Conservation (phyloP, 2,888 invertebrate species). For the Abrostola tripartita region DNA sequence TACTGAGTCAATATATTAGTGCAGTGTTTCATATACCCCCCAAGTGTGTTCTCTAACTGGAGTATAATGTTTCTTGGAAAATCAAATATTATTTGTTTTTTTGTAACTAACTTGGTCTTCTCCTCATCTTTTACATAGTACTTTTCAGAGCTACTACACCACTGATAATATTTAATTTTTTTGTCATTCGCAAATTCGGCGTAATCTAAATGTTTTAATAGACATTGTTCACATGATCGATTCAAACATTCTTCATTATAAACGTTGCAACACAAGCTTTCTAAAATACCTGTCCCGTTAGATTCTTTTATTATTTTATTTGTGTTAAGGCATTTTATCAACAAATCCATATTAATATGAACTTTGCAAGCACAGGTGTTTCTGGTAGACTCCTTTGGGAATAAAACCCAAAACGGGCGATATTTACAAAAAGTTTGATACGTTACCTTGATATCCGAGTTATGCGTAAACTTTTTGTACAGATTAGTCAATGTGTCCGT, state of each 20-base stretch:
- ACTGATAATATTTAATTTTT: conserved; percentile 9
- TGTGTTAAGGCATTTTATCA: conserved; percentile 1
- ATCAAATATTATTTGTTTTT: conserved; percentile 2
- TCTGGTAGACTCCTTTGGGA: conserved; percentile 11
- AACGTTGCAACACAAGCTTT: conserved; percentile 5
- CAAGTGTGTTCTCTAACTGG: conserved; percentile 6
- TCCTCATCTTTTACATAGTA: conserved; percentile 7
- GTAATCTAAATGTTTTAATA: background rate
- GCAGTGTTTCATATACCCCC: conserved; percentile 6
- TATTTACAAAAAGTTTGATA: conserved; percentile 25
- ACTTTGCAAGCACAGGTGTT: conserved; percentile 11
- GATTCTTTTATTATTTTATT: conserved; percentile 1
- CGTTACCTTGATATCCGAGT: conserved; percentile 12
- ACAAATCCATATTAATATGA: conserved; percentile 1
- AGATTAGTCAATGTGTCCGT: background rate
- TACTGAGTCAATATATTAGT: conserved; percentile 6
- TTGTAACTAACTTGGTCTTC: conserved; percentile 5
- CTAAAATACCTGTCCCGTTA: conserved; percentile 6
- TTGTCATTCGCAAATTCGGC: conserved; percentile 1
- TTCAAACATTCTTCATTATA: conserved; percentile 2
- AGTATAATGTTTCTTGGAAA: conserved; percentile 3
- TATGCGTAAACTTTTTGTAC: conserved; percentile 9
- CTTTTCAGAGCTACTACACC: conserved; percentile 7
- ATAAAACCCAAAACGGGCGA: conserved; percentile 17
- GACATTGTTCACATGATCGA: conserved; percentile 1